Percentiles rank a stretch among this genome's conserved stretches.
Conservation (phyloP, 2,888 invertebrate genomes). For the Beris chalybata region DNA sequence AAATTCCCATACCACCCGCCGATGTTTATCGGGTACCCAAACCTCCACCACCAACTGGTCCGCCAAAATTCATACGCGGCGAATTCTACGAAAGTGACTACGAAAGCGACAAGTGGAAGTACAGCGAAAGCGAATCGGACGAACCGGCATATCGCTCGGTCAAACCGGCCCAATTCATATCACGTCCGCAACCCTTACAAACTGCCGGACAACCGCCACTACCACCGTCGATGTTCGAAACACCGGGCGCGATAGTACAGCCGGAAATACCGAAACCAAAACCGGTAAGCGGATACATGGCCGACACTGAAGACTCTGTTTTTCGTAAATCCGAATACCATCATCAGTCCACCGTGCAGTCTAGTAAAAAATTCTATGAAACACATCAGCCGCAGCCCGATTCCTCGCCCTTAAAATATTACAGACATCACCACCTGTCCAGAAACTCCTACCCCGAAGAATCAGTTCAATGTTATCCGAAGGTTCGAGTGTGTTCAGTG, state of each 20-base stretch:
- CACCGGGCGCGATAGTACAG: slow-evolving; percentile 59
- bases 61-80: slow-evolving; percentile 62
- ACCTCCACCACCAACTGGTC: slow-evolving; percentile 62
- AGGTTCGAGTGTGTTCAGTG: slow-evolving; percentile 47
- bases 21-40: slow-evolving; percentile 48
- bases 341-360: slow-evolving; percentile 41
- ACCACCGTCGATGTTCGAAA: slow-evolving; percentile 57
- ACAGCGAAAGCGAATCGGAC: slow-evolving; percentile 66
- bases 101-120: slow-evolving; percentile 70
- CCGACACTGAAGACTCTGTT: slow-evolving; percentile 69
- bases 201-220: slow-evolving; percentile 62
- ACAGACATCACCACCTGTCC: slow-evolving; percentile 40
- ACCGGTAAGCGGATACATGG: slow-evolving; percentile 65
- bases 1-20: slow-evolving; percentile 57
- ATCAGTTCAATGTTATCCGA: slow-evolving; percentile 45
- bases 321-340: slow-evolving; percentile 48
- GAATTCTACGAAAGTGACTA: slow-evolving; percentile 66
- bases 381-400: slow-evolving; percentile 35
- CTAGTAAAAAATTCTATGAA: slow-evolving; percentile 48
- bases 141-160: slow-evolving; percentile 63
- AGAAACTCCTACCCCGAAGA: slow-evolving; percentile 42
- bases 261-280: slow-evolving; percentile 49
- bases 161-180: slow-evolving; percentile 56
- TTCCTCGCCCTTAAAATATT: slow-evolving; percentile 27
- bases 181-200: slow-evolving; percentile 52